Base-by-base conservation (phyloP, 2,797 vertebrate species). In the Oceanodroma leucorhoa region DNA sequence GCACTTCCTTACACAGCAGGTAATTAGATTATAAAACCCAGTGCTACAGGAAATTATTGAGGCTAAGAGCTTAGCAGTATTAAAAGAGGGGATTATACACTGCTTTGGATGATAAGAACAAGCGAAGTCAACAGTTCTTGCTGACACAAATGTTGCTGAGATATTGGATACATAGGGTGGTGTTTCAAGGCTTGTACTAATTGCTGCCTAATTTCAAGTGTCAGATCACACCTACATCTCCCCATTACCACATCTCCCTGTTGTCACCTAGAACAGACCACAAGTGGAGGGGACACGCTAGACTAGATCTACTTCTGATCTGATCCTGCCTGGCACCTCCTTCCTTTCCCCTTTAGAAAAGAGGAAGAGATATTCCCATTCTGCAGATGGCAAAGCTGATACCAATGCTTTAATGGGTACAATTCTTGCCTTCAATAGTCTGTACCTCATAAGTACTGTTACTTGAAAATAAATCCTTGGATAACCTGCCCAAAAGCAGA, bases 391-490 rank as follows among this genome's bases (percentile, higher is more conserved):
- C 36, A 73, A 22, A 81, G 53, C 55, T 55, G 61, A n/a, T 73
- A 5, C 7, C 24, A 30, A 0, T 53, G 17, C 70, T 80, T 58
- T 36, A 26, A 5, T n/a, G 26, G 1, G 1, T 73, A 32, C 55
- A 36, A 2, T 26, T 89, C 66, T 54, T 72, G 38, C 58, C 62
- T 70, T 79, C 43, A 16, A 2, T 65, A 26, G 9, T 48, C 18
- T 45, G 29, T 83, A 23, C 41, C 41, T 89, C 14, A 11, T 51
- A 66, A 76, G 8, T 26, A 23, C 17, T 66, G 10, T 66, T 66
- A n/a, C 24, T 73, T 86, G 36, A 86, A 62, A 90, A 90, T 5
- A 83, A 83, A 77, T 67, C 45, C 32, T 53, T 86, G 80, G 38
- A 20, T 78, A 61, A 53, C 27, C n/a, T 65, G 27, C 10, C 32